phyloP scores from a whole-genome alignment of 2,797 vertebrate genomes.

The Thripadectes ignobilis region DNA sequence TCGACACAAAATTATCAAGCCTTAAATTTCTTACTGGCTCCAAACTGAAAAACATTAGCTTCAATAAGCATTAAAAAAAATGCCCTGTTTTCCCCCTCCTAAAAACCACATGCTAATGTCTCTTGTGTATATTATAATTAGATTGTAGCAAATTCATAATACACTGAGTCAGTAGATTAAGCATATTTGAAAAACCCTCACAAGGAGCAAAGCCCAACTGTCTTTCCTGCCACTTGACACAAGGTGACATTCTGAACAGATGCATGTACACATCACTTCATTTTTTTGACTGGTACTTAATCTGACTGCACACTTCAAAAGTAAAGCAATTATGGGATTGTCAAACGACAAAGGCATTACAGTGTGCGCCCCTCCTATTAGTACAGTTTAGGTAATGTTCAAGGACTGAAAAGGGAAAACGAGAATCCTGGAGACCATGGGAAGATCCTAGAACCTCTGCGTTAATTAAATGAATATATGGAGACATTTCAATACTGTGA shows the following conservation, averaged over 20 bases:
- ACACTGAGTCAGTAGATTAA: neutral
- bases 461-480: neutral
- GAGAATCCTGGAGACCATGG: neutral
- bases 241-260: neutral
- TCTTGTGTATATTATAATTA: neutral
- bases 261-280: neutral
- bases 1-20: neutral
- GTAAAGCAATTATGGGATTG: neutral
- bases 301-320: neutral
- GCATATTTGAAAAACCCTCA: neutral
- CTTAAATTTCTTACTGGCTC: neutral
- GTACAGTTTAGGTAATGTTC: neutral
- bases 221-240: neutral
- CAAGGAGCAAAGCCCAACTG: neutral
- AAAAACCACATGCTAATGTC: neutral
- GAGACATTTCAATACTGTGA: neutral
- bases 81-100: neutral
- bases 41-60: fast-evolving
- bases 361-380: neutral
- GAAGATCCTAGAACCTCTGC: neutral
- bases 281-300: neutral
- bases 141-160: neutral
- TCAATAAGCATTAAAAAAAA: neutral
- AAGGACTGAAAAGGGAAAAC: neutral
- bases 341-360: neutral